phyloP scores from a whole-genome alignment of 2,797 vertebrate species.

The Corythornis leucogaster region DNA sequence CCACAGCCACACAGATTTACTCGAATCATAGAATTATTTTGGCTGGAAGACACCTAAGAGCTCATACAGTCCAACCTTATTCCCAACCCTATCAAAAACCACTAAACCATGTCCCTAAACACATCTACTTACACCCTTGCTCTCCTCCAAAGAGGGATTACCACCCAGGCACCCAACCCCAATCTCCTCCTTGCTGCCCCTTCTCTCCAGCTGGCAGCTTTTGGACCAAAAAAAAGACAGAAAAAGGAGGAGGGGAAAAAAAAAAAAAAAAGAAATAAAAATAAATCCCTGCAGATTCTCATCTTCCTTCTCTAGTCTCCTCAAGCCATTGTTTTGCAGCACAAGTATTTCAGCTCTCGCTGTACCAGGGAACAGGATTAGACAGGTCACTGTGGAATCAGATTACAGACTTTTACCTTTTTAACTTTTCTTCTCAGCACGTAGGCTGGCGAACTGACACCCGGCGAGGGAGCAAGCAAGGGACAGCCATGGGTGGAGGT shows the following conservation, averaged over 20 bases:
- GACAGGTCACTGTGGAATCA: constrained; percentile 74
- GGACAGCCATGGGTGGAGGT: constrained; percentile 35
- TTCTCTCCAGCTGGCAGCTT: constrained; percentile 20
- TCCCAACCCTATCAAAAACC: too few species aligned
- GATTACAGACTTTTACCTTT: constrained; percentile 75
- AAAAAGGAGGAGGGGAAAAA: background rate
- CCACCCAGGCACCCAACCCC: background rate
- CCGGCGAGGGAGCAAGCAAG: constrained; percentile 39
- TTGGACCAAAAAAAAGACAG: background rate
- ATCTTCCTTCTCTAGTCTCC: constrained; percentile 45
- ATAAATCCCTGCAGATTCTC: constrained; percentile 20
- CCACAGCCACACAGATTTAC: fast-evolving
- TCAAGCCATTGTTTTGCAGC: constrained; percentile 51
- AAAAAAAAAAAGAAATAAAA: background rate
- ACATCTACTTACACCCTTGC: fast-evolving
- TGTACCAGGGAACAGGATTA: constrained; percentile 72
- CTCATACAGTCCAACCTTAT: too few species aligned
- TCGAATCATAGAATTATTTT: too few species aligned
- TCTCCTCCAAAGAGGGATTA: background rate
- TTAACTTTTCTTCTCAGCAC: constrained; percentile 69
- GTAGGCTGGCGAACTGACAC: constrained; percentile 65
- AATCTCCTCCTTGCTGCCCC: background rate
- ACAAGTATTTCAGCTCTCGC: constrained; percentile 62
- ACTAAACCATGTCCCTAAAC: too few species aligned
- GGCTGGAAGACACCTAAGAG: too few species aligned